Conservation (phyloP, 1,140 invertebrate genomes). For the Drosophila bipectinata region DNA sequence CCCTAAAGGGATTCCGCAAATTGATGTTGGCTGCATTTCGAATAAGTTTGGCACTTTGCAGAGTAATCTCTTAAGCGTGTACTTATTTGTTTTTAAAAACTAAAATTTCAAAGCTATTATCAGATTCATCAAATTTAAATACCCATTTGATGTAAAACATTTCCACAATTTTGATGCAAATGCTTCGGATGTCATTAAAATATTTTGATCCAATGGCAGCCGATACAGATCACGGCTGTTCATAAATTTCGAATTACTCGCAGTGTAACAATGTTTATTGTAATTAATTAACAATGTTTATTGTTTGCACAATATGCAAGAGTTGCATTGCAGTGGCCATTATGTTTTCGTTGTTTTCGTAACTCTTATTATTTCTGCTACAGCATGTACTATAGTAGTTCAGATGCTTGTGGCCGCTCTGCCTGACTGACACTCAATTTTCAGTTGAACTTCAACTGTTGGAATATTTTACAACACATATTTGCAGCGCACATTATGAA, state of each 20-base stretch:
- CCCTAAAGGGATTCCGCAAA: constrained; percentile 12
- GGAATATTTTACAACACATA: constrained; percentile 47
- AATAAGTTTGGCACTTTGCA: neutral
- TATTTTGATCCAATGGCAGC: too few species aligned
- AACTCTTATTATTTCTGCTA: constrained; percentile 14
- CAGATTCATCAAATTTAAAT: neutral
- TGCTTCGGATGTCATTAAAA: too few species aligned
- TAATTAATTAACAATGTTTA: constrained; percentile 64
- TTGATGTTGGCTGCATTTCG: constrained; percentile 10
- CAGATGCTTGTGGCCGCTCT: constrained; percentile 33
- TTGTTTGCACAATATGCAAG: constrained; percentile 54
- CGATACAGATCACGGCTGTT: neutral
- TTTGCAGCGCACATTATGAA: constrained; percentile 54
- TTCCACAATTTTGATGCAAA: too few species aligned
- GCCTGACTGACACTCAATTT: constrained; percentile 52
- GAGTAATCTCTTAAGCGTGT: neutral
- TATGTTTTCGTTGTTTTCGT: constrained; percentile 29
- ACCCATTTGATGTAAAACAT: too few species aligned
- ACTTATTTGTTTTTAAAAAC: too few species aligned
- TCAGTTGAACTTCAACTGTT: constrained; percentile 35
- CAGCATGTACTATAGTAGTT: constrained; percentile 6
- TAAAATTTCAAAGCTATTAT: too few species aligned
- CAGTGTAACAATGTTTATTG: neutral
- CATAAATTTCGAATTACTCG: neutral
- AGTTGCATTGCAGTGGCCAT: constrained; percentile 27